Base-by-base conservation (phyloP, 92 coral and sea anemone species). In the Parazoanthus swiftii region DNA sequence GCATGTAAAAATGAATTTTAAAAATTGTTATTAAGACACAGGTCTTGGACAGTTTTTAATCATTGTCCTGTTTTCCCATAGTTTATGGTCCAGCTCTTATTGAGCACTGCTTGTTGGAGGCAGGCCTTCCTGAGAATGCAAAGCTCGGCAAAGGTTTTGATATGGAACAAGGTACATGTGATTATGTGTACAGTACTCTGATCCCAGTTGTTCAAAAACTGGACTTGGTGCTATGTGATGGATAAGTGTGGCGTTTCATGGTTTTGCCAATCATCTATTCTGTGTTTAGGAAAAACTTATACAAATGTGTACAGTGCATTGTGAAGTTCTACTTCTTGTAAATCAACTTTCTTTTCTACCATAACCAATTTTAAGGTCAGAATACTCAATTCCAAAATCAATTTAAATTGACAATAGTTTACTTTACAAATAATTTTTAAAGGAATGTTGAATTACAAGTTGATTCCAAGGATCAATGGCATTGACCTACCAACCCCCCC, bases 11-110 rank as follows among this genome's bases (percentile, higher is more conserved):
- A 29, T 29, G 33, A 29, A 29, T 29, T 29, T 29, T 29, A 29
- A 29, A 29, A 29, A 29, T 29, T 29, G 33, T 29, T 29, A 29
- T 29, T 29, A 29, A 29, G 33, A 29, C 33, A 29, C 33, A 29
- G 33, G 33, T 29, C 33, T 29, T 29, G 33, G 33, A 29, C 33
- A 29, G 33, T 29, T 29, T 29, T 29, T 29, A 29, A 29, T 29
- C 33, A 29, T 29, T 29, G 0, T 29, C 33, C 0, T 29, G 33
- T 63, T 42, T 3, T 42, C 59, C 75, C 39, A 16, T 87, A 97
- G 99, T 97, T 80, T 97, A 93, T 95, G 98, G 99, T 79, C 96
- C 98, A 35, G 91, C 95, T 26, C 77, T 97, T 44, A 85, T 97
- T 84, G 98, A 97, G 54, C 96, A 97, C 80, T 97, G 99, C 81